Evolutionary conservation across 2,113 vertebrate genomes (phyloP), one percentile per base, ranked within the genome.

Genomic region (Alligator sinensis): DNA sequence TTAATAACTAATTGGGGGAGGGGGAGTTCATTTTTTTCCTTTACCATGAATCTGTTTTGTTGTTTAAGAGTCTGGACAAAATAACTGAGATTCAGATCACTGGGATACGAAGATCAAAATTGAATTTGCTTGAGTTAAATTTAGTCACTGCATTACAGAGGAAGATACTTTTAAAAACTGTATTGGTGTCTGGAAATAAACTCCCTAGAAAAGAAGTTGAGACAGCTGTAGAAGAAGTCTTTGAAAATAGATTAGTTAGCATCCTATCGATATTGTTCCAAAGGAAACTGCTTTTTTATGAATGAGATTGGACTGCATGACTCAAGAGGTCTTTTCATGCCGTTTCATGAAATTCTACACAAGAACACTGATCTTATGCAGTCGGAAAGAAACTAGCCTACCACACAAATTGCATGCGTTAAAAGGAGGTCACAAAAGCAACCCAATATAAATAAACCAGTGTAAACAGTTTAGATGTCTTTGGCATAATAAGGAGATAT

Each of bases 1-100:
- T 89, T 93, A 74, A 86, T 94, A 94, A 95, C 93, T 91, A 93
- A 87, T 82, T 86, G 72, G 1, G 88, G 80, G 80, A 90, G 77
- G 60, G 60, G 4, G 47, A 77, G 25, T 89, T 75, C 22, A 19
- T 62, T 62, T 62, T 24, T 24, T 62, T 24, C 11, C 4, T 62
- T 62, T 62, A 47, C 8, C 8, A 47, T 47, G 47, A 47, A 47
- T 47, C 47, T 4, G 9, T 22, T 62, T 62, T 62, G 19, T 3
- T 55, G 14, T 18, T 55, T 28, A 47, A 16, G 25, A 14, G 54
- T 4, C 47, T 63, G 38, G 92, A 86, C 84, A 88, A 86, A 92
- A 84, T 84, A 81, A 2, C n/a, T 83, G 34, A 77, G 79, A 81
- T 59, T 66, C 77, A 77, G 63, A 91, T 94, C 84, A 47, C 55